Evolutionary conservation across 1,140 invertebrate genomes (phyloP), one percentile per base, ranked within the genome.

Genomic region (Drosophila pallidifrons): DNA sequence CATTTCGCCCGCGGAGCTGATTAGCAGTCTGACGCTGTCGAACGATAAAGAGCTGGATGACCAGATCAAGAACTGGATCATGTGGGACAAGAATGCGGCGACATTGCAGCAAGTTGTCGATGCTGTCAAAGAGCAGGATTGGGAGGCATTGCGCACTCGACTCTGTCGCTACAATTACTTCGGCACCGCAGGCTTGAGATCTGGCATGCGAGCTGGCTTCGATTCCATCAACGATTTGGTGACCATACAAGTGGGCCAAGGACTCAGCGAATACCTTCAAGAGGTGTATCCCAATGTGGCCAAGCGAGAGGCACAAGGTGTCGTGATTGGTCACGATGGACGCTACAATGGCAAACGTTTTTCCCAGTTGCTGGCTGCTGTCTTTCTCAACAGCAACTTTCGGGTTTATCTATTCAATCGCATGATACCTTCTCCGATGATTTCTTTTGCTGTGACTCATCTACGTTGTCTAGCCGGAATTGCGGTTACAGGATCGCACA

Each of bases 401-500:
- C 95, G 95, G 70, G 98, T 99, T 0, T 97, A 96, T 87, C 93
- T 99, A 2, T 99, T 96, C 92, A 95, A 96, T 2, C 93, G 95
- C 41, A 94, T 98, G 8, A 96, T 96, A 66, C 98, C 98, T 4
- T 99, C 99, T 0, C 99, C 99, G 0, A 98, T 98, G 87, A 95
- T 99, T 32, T 96, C 98, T 0, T 99, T 96, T 93, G 94, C 94
- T 1, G 95, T 98, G 1, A 91, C 93, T n/a, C 93, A 95, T 58
- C 95, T 95, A 32, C 95, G 95, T 30, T 96, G 95, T 61, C 95
- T 95, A 2, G 96, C 95, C 59, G 98, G 98, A 1, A 94, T 99
- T 2, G 98, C 99, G 97, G 95, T 99, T 0, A 99, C 99, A 10
- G 99, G 98, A 0, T 99, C 98, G 0, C 99, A 99, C 82, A 99